Percentiles rank a stretch among this genome's conserved stretches.
Evolutionary conservation across 2,113 vertebrate genomes (phyloP).

Genomic region (Mugil cephalus): DNA sequence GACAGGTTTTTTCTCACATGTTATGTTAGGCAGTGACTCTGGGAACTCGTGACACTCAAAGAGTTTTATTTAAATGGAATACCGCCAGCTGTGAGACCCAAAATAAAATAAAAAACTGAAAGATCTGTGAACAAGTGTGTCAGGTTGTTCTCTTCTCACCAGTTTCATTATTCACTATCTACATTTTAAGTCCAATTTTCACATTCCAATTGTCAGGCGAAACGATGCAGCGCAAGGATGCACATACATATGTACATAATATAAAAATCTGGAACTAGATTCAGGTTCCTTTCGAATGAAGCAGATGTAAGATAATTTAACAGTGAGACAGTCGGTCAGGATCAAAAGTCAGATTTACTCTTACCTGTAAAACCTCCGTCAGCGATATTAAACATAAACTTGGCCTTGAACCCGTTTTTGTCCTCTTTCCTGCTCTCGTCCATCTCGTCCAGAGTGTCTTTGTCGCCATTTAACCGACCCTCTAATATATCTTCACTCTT

Average conservation of each 20-base stretch:
- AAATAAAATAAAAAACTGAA: no score
- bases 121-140: neutral
- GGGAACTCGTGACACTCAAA: neutral
- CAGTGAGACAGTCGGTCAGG: neutral
- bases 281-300: no score
- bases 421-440: conserved; percentile 91
- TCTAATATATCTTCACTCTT: conserved; percentile 88
- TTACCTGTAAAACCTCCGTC: conserved; percentile 97
- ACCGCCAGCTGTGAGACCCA: neutral
- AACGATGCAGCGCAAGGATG: no score
- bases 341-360: neutral
- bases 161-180: neutral
- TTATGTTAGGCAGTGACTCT: neutral
- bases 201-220: no score
- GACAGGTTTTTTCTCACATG: no score
- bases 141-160: neutral
- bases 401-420: conserved; percentile 87
- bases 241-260: no score
- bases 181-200: no score
- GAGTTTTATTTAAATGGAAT: neutral
- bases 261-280: no score
- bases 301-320: no score
- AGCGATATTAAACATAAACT: conserved; percentile 99
- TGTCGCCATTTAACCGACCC: conserved; percentile 90
- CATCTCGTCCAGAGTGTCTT: conserved; percentile 86